phyloP scores from a whole-genome alignment of 1,140 invertebrate genomes.

The Ceratina japonica region DNA sequence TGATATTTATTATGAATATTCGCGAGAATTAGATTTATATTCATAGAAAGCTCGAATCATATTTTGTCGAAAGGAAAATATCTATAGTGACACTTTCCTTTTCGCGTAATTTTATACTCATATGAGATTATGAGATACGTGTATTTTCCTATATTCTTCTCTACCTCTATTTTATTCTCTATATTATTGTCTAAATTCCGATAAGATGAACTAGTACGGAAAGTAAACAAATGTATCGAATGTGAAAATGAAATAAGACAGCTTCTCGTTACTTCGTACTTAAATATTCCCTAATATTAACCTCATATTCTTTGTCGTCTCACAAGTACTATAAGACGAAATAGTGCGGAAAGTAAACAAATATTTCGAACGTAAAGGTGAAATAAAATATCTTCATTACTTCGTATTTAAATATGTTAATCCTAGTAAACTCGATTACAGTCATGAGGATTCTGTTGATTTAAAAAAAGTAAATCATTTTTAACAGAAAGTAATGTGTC shows the following conservation, averaged over 20 bases:
- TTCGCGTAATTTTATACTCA: too few species aligned
- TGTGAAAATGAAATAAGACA: background rate
- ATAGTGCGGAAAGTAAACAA: background rate
- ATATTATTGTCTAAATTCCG: background rate
- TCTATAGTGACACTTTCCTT: background rate
- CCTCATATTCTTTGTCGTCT: background rate
- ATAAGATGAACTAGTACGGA: background rate
- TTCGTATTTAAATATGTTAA: background rate
- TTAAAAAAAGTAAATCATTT: constrained; percentile 2
- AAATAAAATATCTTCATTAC: background rate
- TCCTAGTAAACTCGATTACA: background rate
- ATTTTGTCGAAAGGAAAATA: background rate
- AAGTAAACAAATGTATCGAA: constrained; percentile 8
- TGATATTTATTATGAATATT: background rate
- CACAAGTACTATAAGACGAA: background rate
- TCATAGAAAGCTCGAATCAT: background rate
- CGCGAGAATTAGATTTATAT: background rate
- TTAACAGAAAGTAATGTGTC: constrained; percentile 1
- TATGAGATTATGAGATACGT: too few species aligned
- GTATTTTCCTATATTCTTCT: background rate
- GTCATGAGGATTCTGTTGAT: background rate
- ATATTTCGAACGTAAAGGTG: background rate
- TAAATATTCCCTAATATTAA: constrained; percentile 7
- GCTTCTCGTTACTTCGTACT: background rate
- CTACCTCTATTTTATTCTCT: constrained; percentile 5